Conservation (phyloP, 2,113 vertebrate species). For the Pomatorhinus ruficollis region DNA sequence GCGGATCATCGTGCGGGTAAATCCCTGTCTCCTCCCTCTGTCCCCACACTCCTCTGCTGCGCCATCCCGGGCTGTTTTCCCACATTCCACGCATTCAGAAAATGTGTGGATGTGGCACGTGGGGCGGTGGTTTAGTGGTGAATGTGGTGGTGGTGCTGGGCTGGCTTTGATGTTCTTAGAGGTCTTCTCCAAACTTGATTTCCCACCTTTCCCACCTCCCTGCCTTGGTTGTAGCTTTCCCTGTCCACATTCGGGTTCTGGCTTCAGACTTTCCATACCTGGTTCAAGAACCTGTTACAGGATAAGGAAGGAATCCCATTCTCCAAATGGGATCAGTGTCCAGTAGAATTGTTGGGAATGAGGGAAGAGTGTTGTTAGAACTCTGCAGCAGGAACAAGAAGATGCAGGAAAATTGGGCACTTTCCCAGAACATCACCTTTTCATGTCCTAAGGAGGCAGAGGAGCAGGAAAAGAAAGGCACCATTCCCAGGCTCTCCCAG, state of each 20-base stretch:
- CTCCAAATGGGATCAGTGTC: background rate
- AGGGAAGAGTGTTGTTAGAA: background rate
- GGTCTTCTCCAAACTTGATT: background rate
- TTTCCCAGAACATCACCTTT: background rate
- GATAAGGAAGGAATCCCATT: background rate
- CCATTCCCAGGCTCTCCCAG: background rate
- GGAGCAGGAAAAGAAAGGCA: background rate
- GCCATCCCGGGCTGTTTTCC: background rate
- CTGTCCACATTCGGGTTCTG: background rate
- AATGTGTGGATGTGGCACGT: background rate
- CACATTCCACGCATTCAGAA: fast-evolving
- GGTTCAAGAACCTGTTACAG: background rate
- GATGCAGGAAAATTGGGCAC: background rate
- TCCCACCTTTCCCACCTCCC: background rate
- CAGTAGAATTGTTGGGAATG: background rate
- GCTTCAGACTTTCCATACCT: background rate
- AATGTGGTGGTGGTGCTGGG: background rate
- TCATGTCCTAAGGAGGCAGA: background rate
- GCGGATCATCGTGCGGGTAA: slow-evolving; percentile 98
- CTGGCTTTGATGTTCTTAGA: background rate
- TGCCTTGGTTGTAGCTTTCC: background rate
- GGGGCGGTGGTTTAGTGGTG: background rate
- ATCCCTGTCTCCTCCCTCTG: background rate
- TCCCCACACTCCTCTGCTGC: background rate
- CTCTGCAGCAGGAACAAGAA: background rate